These are phyloP conservation scores for Distichodus sexfasciatus DNA, from an alignment of 2,797 vertebrate genomes.

Conservation along the genomic window DNA sequence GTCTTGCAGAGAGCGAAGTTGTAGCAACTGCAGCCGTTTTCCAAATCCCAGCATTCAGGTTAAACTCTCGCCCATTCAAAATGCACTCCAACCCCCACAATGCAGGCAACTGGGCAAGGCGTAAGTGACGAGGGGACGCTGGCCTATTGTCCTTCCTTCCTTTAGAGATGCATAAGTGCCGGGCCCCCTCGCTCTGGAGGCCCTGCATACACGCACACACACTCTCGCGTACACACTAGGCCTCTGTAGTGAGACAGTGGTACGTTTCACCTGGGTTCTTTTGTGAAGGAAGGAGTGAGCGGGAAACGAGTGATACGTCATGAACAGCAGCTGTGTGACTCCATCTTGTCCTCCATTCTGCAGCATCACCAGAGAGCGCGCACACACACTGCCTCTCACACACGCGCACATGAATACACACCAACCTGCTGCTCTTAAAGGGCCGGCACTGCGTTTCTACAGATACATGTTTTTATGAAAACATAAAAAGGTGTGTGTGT, in stretches of 20 bases:
- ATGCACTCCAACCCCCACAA: background rate
- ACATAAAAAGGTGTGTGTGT: background rate
- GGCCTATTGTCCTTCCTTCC: conserved; percentile 40
- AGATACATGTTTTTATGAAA: background rate
- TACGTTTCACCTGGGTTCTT: background rate
- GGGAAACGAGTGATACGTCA: conserved; percentile 1
- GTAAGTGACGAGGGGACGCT: conserved; percentile 22
- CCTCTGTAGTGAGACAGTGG: background rate
- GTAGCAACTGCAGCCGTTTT: background rate
- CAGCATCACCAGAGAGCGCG: conserved; percentile 28
- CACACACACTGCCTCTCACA: background rate
- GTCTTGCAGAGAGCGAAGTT: too few relatives aligned
- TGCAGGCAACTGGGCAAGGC: conserved; percentile 9
- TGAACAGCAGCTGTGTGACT: conserved; percentile 37
- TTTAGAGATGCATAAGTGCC: conserved; percentile 41
- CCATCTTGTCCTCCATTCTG: conserved; percentile 48
- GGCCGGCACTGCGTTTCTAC: conserved; percentile 10
- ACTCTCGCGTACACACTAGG: background rate
- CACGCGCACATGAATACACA: background rate
- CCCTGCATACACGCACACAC: conserved; percentile 13
- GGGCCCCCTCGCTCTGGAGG: background rate
- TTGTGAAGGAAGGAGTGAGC: background rate
- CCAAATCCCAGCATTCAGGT: background rate
- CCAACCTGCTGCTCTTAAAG: conserved; percentile 43
- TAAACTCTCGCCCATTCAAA: conserved; percentile 2